Conservation (phyloP, 1,140 invertebrate genomes). For the Scaptomyza hsui region DNA sequence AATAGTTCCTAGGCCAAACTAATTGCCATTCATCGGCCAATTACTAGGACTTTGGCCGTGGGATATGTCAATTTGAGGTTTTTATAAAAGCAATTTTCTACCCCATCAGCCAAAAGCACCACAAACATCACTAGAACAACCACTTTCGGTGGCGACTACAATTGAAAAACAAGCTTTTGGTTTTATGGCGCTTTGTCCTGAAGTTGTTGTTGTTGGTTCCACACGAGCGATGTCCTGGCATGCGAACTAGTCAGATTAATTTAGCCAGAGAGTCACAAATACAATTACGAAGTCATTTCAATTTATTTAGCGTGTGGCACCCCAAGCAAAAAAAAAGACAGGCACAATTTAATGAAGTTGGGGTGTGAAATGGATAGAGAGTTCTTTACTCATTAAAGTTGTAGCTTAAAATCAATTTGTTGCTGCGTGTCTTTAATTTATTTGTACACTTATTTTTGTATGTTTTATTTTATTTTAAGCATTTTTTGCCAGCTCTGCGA, state of each 20-base stretch:
- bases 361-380: background rate
- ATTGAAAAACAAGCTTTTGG: constrained; percentile 80
- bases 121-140: background rate
- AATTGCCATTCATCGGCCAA: constrained; percentile 65
- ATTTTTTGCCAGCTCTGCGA: constrained; percentile 57
- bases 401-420: constrained; percentile 30
- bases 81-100: constrained; percentile 49
- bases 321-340: constrained; percentile 22
- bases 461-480: constrained; percentile 51
- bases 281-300: constrained; percentile 81
- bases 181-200: constrained; percentile 74
- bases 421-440: constrained; percentile 46
- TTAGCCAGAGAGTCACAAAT: constrained; percentile 74
- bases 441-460: constrained; percentile 5
- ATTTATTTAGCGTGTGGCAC: constrained; percentile 75
- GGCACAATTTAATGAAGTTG: constrained; percentile 39
- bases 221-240: constrained; percentile 69
- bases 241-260: constrained; percentile 80
- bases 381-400: constrained; percentile 25
- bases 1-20: constrained; percentile 33
- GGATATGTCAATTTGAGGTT: constrained; percentile 66
- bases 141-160: constrained; percentile 26
- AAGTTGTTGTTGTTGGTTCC: constrained; percentile 57
- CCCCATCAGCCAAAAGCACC: constrained; percentile 31
- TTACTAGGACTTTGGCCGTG: constrained; percentile 50